Conservation (phyloP, 2,113 vertebrate species). For the Galbula dea region DNA sequence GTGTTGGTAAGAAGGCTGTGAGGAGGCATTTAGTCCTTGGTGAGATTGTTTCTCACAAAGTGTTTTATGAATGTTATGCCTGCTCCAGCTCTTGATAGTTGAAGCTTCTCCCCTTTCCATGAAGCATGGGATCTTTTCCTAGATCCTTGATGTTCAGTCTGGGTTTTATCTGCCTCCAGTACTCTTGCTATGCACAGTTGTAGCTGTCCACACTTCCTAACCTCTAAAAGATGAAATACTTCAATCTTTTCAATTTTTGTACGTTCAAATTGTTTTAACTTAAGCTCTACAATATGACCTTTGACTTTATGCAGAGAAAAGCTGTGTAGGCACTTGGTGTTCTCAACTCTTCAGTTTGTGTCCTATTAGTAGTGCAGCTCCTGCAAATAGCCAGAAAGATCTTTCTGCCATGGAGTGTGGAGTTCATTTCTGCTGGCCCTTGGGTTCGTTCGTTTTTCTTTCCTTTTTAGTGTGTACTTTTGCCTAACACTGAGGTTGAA, state of each 20-base stretch:
- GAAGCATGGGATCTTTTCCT: not conserved
- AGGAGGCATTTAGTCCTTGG: not conserved
- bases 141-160: not conserved
- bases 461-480: not conserved
- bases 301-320: not conserved
- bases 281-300: not conserved
- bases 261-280: not conserved
- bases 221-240: not conserved
- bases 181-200: not conserved
- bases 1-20: not conserved
- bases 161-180: not conserved
- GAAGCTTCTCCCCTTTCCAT: not conserved
- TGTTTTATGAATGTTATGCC: not conserved
- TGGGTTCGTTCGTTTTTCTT: not conserved
- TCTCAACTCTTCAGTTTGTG: not conserved
- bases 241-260: not conserved
- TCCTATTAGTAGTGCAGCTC: not conserved
- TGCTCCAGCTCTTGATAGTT: not conserved
- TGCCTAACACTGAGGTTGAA: not conserved
- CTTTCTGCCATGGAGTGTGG: not conserved
- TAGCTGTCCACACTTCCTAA: not conserved
- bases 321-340: not conserved
- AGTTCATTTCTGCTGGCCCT: not conserved
- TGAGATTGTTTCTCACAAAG: not conserved
- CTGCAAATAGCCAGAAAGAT: slow-evolving; percentile 51